Conservation (phyloP, 2,113 vertebrate species). For the Pachycephala philippinensis region DNA sequence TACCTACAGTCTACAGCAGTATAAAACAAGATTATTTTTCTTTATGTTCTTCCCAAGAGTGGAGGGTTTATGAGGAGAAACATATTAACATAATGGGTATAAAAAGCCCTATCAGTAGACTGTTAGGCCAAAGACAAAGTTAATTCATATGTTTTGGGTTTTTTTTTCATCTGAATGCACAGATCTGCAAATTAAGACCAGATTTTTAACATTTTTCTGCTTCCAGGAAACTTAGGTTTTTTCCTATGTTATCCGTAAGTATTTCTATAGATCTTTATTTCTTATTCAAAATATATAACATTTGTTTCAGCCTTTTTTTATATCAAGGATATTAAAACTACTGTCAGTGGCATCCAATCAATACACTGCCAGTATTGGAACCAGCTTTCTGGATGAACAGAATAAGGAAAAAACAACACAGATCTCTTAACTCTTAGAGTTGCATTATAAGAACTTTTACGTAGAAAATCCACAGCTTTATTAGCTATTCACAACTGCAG, state of each 20-base stretch:
- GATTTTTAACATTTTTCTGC: background rate
- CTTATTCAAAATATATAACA: background rate
- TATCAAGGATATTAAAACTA: background rate
- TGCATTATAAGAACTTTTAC: background rate
- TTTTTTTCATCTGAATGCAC: background rate
- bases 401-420: background rate
- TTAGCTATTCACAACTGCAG: background rate
- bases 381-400: background rate
- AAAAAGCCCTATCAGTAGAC: background rate
- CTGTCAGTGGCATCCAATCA: background rate
- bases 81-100: background rate
- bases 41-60: background rate
- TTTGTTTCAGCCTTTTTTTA: background rate
- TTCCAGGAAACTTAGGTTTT: background rate
- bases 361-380: background rate
- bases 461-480: background rate
- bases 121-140: background rate
- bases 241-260: background rate
- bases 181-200: background rate
- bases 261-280: background rate
- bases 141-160: background rate
- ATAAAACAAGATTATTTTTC: background rate
- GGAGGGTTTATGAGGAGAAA: background rate
- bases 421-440: background rate
- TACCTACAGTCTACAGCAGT: background rate